Conservation (phyloP, 2,888 invertebrate species). For the Lepidocyrtinus sp. region DNA sequence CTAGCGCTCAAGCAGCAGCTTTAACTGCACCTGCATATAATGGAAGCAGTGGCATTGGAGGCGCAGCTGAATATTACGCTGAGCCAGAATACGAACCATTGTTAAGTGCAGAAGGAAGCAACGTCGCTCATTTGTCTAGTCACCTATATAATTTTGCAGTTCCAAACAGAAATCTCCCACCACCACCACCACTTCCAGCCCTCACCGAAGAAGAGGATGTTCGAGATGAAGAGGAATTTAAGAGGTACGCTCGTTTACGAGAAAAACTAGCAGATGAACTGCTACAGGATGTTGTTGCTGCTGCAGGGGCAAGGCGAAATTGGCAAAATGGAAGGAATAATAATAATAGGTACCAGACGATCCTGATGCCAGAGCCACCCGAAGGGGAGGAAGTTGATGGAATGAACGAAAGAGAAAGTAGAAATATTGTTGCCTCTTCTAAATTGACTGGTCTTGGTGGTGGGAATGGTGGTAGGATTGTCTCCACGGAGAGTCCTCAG, state of each 20-base stretch:
- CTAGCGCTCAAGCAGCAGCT: slow-evolving; percentile 41
- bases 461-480: slow-evolving; percentile 27
- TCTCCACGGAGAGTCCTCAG: slow-evolving; percentile 61
- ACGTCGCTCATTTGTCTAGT: slow-evolving; percentile 42
- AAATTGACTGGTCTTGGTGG: slow-evolving; percentile 19
- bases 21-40: slow-evolving; percentile 33
- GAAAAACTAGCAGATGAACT: slow-evolving; percentile 51
- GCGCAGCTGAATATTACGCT: slow-evolving; percentile 50
- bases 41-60: slow-evolving; percentile 31
- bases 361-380: slow-evolving; percentile 33
- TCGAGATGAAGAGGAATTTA: slow-evolving; percentile 49
- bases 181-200: slow-evolving; percentile 31
- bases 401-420: slow-evolving; percentile 39
- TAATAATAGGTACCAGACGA: slow-evolving; percentile 43
- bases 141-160: slow-evolving; percentile 52
- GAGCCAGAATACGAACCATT: slow-evolving; percentile 63
- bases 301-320: slow-evolving; percentile 46
- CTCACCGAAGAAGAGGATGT: slow-evolving; percentile 47
- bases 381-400: slow-evolving; percentile 48
- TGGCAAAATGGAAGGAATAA: slow-evolving; percentile 39
- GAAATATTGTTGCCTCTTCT: slow-evolving; percentile 44
- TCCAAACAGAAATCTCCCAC: slow-evolving; percentile 47
- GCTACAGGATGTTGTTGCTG: slow-evolving; percentile 52
- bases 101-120: slow-evolving; percentile 45
- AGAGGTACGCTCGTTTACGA: slow-evolving; percentile 45